Base-by-base conservation (phyloP, 2,113 vertebrate species). In the Xenus cinereus region DNA sequence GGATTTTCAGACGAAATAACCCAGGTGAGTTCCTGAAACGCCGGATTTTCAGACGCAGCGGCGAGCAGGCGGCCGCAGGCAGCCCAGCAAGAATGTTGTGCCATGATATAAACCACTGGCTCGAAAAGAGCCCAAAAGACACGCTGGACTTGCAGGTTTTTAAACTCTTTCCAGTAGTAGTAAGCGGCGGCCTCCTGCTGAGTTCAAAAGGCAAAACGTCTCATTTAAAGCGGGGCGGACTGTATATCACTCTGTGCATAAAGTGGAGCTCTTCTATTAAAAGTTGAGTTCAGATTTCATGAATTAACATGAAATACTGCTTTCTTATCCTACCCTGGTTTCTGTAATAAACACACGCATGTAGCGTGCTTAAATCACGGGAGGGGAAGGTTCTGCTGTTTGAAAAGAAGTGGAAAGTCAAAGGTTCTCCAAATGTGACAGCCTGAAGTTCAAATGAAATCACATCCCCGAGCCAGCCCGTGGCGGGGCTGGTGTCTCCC, bases 171-270 rank as follows among this genome's bases (percentile, higher is more conserved):
- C 94, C 96, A 94, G 96, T 91, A 93, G 97, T 91, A 45, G 92
- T 77, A 64, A 96, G 94, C 80, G 63, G 92, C 12, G 6, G 94
- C 96, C 92, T 95, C 94, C 97, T 72, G 92, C 94, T 76, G 95
- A 97, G 96, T 97, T 97, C 97, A 97, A 96, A 97, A 94, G 95
- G 94, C 78, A 82, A 69, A 93, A 76, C 9, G 46, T 95, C 96
- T 96, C 96, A 50, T 97, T 94, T 71, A 87, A 82, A 92, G 91
- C 5, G 0, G 73, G 87, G 27, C 20, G 0, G 97, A 90, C 95
- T 96, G 93, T 97, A 95, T 89, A 94, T 97, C 97, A 97, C 91
- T 81, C 72, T 23, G n/a, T 13, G 93, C 89, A 90, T 95, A 73
- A 96, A 94, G 95, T 75, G 82, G 89, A 87, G 89, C 79, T 90